These are phyloP conservation scores for Cordilura impudica DNA, from an alignment of 2,888 invertebrate species.

Conservation along the genomic window DNA sequence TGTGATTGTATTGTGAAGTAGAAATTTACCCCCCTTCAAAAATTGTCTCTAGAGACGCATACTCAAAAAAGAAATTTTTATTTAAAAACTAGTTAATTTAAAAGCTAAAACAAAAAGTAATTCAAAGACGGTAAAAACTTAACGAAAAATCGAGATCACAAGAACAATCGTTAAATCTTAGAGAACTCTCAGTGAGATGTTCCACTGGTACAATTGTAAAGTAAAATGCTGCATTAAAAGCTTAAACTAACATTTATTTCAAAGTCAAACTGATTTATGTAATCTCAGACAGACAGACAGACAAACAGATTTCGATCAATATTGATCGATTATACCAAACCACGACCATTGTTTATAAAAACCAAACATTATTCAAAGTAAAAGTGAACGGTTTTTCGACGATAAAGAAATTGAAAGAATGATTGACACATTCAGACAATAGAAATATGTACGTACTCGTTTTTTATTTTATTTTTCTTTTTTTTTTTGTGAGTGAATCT, in stretches of 20 bases:
- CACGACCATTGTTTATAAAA: constrained; percentile 22
- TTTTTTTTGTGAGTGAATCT: constrained; percentile 32
- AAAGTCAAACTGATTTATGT: constrained; percentile 39
- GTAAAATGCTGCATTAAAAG: constrained; percentile 23
- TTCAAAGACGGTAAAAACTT: no score
- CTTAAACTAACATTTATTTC: constrained; percentile 6
- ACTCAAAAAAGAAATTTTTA: no score
- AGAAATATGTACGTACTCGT: constrained; percentile 5
- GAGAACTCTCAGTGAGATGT: constrained; percentile 8
- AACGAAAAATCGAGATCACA: no score
- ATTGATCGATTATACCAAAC: constrained; percentile 47
- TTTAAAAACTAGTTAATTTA: no score
- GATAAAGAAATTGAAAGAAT: constrained; percentile 35
- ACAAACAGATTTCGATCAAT: constrained; percentile 42
- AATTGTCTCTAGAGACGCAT: no score
- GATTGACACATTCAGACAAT: constrained; percentile 61
- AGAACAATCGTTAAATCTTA: background rate
- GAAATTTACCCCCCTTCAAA: no score
- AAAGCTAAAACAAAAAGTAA: no score
- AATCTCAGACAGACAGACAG: constrained; percentile 13
- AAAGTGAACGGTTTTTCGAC: constrained; percentile 37
- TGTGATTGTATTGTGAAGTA: no score
- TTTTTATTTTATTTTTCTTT: background rate
- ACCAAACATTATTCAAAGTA: constrained; percentile 42
- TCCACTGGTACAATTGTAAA: background rate